phyloP scores from a whole-genome alignment of 2,888 invertebrate species.

The Pyrocoelia pectoralis region DNA sequence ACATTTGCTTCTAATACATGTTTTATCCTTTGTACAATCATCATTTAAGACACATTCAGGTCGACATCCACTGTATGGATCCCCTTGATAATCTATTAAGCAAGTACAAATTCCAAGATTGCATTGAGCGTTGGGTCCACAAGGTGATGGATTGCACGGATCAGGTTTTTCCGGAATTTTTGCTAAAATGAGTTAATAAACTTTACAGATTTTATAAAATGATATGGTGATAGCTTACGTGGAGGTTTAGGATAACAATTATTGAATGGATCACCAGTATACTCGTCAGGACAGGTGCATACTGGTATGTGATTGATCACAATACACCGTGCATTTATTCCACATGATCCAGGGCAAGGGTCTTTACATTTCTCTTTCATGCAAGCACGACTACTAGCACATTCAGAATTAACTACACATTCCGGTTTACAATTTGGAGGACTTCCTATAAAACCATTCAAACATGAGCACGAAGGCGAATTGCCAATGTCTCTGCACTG shows the following conservation, averaged over 20 bases:
- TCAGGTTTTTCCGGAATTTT: conserved; percentile 51
- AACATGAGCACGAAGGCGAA: conserved; percentile 69
- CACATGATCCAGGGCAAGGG: conserved; percentile 72
- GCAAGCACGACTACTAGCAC: conserved; percentile 66
- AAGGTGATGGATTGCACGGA: conserved; percentile 66
- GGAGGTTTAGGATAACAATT: conserved; percentile 62
- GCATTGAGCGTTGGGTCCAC: conserved; percentile 79
- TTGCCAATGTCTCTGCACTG: conserved; percentile 70
- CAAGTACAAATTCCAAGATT: conserved; percentile 75
- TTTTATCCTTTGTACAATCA: conserved; percentile 74
- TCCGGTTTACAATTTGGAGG: conserved; percentile 74
- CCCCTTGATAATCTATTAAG: conserved; percentile 76
- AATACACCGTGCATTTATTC: conserved; percentile 67
- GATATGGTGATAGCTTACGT: conserved; percentile 45
- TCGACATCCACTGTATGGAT: conserved; percentile 79
- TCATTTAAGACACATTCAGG: conserved; percentile 82
- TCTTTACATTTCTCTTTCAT: conserved; percentile 66
- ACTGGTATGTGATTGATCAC: conserved; percentile 75
- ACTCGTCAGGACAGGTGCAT: conserved; percentile 69
- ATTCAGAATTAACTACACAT: conserved; percentile 71
- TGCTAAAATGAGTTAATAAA: conserved; percentile 37
- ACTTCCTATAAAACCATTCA: conserved; percentile 65
- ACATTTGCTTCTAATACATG: conserved; percentile 79
- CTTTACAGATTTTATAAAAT: not conserved
- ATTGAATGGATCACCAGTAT: conserved; percentile 70